phyloP scores from a whole-genome alignment of 1,140 invertebrate species.

The Mercenaria mercenaria region DNA sequence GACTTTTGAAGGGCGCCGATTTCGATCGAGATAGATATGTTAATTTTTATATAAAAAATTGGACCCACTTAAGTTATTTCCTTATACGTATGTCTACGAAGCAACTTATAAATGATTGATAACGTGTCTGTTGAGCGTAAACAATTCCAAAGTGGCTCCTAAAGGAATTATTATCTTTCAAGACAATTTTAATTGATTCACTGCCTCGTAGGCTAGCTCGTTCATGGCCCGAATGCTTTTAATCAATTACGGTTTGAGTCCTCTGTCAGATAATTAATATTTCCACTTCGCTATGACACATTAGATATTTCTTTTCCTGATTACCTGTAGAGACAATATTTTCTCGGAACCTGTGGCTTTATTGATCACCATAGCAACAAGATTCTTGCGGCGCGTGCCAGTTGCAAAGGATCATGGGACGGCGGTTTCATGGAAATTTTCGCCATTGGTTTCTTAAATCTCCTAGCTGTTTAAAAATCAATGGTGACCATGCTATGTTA shows the following conservation, averaged over 20 bases:
- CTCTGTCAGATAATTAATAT: conserved; percentile 64
- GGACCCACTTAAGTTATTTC: no score
- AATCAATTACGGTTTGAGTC: conserved; percentile 58
- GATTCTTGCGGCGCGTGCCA: conserved; percentile 33
- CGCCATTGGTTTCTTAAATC: background rate
- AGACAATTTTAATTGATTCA: conserved; percentile 60
- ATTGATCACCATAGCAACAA: conserved; percentile 51
- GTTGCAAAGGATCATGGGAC: conserved; percentile 21
- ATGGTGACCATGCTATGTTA: background rate
- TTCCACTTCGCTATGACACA: conserved; percentile 65
- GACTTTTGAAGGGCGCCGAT: no score
- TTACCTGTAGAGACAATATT: conserved; percentile 63
- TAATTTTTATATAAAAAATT: no score
- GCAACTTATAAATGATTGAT: conserved; percentile 45
- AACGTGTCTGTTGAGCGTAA: conserved; percentile 33
- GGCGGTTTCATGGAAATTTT: background rate
- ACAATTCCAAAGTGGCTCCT: conserved; percentile 48
- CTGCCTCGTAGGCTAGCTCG: background rate
- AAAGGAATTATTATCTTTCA: conserved; percentile 55
- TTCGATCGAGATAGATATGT: no score
- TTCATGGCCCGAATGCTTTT: conserved; percentile 60
- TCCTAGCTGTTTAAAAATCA: background rate
- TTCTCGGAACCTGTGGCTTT: conserved; percentile 52
- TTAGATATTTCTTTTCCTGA: conserved; percentile 67
- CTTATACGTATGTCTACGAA: background rate